Conservation (phyloP, 2,888 invertebrate genomes). For the Boloria euphrosyne region DNA sequence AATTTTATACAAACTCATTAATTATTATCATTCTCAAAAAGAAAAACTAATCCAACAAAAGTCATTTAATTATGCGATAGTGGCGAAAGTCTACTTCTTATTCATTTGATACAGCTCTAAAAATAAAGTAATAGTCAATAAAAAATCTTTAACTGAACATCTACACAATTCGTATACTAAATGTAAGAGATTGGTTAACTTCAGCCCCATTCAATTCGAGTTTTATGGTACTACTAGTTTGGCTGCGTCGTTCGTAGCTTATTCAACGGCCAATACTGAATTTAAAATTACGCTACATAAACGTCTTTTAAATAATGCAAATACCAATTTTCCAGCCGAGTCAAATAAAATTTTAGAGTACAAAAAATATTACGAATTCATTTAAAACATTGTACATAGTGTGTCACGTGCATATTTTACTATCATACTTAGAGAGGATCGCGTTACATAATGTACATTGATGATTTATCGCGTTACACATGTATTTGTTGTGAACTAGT, state of each 20-base stretch:
- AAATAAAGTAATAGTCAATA: slow-evolving; percentile 10
- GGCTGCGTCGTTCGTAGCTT: slow-evolving; percentile 15
- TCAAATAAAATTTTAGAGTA: slow-evolving; percentile 24
- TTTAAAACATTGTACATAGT: slow-evolving; percentile 4
- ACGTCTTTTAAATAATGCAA: slow-evolving; percentile 30
- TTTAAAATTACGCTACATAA: slow-evolving; percentile 28
- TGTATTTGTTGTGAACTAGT: too few relatives aligned
- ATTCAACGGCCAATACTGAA: slow-evolving; percentile 25
- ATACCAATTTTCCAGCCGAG: slow-evolving; percentile 25
- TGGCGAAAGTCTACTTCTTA: background rate
- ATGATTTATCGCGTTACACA: too few relatives aligned
- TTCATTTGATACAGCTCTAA: slow-evolving; percentile 8
- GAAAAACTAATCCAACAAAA: background rate
- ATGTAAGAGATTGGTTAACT: slow-evolving; percentile 27
- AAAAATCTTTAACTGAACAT: slow-evolving; percentile 15
- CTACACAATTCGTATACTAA: slow-evolving; percentile 20
- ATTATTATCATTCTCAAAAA: too few relatives aligned
- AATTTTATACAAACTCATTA: too few relatives aligned
- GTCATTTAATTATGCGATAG: slow-evolving; percentile 2
- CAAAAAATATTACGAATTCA: slow-evolving; percentile 20
- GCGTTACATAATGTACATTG: slow-evolving; percentile 1
- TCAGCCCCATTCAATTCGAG: slow-evolving; percentile 10
- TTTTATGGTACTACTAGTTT: slow-evolving; percentile 20
- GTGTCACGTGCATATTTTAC: background rate
- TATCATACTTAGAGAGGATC: background rate